Evolutionary conservation across 2,113 vertebrate genomes (phyloP).

Genomic region (Marmota monax): DNA sequence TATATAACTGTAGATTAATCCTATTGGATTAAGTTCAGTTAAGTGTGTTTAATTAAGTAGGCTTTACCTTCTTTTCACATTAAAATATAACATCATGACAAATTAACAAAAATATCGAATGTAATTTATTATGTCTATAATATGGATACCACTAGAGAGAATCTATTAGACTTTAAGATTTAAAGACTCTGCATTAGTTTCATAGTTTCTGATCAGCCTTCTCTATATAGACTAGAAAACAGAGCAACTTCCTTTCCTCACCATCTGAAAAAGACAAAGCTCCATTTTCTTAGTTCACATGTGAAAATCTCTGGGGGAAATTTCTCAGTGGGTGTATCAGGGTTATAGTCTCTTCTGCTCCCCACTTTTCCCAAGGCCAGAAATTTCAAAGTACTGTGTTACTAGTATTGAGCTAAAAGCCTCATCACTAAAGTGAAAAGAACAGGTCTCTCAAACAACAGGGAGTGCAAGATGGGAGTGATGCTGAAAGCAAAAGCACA

Average conservation of each 20-base stretch:
- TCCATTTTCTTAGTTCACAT: background rate
- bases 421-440: background rate
- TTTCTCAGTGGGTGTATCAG: background rate
- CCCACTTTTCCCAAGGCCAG: background rate
- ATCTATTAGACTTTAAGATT: background rate
- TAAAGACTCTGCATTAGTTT: background rate
- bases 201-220: conserved; percentile 8
- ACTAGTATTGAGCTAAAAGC: background rate
- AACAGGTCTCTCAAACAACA: too few relatives aligned
- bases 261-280: background rate
- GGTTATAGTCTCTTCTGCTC: background rate
- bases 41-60: background rate
- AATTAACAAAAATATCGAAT: conserved; percentile 32
- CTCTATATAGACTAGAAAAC: background rate
- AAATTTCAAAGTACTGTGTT: background rate
- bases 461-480: too few relatives aligned
- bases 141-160: background rate
- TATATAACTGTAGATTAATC: background rate
- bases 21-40: background rate
- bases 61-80: background rate
- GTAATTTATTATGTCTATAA: background rate
- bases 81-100: background rate
- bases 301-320: background rate
- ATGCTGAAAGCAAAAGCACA: background rate
- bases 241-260: background rate